Evolutionary conservation across 2,888 invertebrate genomes (phyloP).

Genomic region (Clepsis dumicolana): DNA sequence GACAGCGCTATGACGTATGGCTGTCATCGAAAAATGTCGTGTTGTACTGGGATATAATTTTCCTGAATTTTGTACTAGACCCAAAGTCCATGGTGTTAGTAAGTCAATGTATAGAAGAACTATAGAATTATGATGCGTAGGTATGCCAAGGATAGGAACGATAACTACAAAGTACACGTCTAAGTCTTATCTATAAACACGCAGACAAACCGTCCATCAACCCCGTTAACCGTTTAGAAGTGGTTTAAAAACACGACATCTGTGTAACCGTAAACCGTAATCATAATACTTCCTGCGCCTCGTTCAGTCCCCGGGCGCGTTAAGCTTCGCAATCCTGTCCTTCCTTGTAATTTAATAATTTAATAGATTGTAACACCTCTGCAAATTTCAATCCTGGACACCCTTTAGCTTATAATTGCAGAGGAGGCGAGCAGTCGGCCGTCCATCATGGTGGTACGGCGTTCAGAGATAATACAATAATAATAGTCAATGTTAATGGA

Average conservation of each 20-base stretch:
- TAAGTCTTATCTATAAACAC: neutral
- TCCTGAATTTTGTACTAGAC: no score
- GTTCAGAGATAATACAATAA: slow-evolving; percentile 28
- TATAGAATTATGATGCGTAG: no score
- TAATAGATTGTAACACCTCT: slow-evolving; percentile 17
- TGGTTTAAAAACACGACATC: neutral
- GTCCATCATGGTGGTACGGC: slow-evolving; percentile 23
- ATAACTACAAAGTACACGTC: no score
- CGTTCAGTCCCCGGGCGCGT: neutral
- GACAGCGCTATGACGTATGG: no score
- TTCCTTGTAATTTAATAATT: slow-evolving; percentile 14
- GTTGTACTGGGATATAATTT: no score
- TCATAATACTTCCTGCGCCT: neutral
- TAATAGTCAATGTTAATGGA: slow-evolving; percentile 29
- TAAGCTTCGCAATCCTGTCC: neutral
- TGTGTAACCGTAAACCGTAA: neutral
- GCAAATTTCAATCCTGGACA: slow-evolving; percentile 18
- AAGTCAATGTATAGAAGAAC: no score
- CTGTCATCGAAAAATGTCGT: no score
- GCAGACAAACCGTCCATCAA: neutral
- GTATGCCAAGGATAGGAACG: no score
- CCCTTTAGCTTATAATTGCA: slow-evolving; percentile 29
- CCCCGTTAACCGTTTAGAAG: neutral
- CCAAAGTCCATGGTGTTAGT: no score
- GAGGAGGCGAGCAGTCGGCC: neutral